Conservation (phyloP, 2,888 invertebrate species). For the Deilephila porcellus region DNA sequence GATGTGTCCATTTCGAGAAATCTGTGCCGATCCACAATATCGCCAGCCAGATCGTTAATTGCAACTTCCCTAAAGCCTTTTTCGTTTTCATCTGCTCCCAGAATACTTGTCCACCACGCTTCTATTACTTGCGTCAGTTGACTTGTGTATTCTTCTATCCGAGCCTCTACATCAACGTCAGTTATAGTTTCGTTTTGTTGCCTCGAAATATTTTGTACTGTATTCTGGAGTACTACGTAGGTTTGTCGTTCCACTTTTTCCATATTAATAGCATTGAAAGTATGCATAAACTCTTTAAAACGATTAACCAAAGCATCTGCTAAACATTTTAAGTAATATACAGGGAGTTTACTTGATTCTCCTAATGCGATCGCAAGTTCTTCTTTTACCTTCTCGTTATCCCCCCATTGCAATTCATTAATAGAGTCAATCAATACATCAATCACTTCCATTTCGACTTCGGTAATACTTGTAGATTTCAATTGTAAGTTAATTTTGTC, state of each 20-base stretch:
- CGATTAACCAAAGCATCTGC: constrained; percentile 47
- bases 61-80: constrained; percentile 31
- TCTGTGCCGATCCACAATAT: constrained; percentile 37
- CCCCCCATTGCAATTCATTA: constrained; percentile 44
- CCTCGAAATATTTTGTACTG: constrained; percentile 32
- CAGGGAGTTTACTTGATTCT: constrained; percentile 47
- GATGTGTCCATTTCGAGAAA: constrained; percentile 36
- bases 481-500: constrained; percentile 43
- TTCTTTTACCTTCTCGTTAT: constrained; percentile 45
- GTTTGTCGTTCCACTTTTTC: constrained; percentile 40
- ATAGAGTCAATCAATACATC: constrained; percentile 52
- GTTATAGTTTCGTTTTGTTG: constrained; percentile 35
- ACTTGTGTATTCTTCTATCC: constrained; percentile 48
- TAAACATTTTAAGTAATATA: constrained; percentile 48
- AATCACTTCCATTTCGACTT: constrained; percentile 56
- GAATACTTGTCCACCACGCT: constrained; percentile 59
- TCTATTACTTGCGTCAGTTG: constrained; percentile 58
- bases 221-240: constrained; percentile 51
- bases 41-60: constrained; percentile 37
- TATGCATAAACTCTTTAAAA: constrained; percentile 41
- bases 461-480: constrained; percentile 40
- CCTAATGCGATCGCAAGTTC: constrained; percentile 51
- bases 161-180: constrained; percentile 45
- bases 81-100: constrained; percentile 30
- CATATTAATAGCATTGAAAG: constrained; percentile 27